Evolutionary conservation across 1,140 invertebrate species (phyloP), one percentile per base, ranked within the genome.

Genomic region (Temnothorax curvispinosus): DNA sequence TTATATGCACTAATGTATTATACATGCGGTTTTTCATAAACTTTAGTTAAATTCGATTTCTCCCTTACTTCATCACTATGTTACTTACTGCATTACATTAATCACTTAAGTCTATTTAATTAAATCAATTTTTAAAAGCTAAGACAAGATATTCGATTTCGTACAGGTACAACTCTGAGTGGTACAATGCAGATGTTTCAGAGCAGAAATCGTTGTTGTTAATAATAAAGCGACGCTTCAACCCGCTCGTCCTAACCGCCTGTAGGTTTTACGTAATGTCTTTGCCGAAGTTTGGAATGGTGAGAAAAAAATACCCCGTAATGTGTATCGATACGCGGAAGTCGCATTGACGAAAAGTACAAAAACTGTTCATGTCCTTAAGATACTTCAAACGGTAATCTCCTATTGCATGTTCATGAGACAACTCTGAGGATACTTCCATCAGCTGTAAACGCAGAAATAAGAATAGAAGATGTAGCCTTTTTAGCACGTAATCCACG

Each of bases 381-480:
- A 80, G 62, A 27, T 80, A 54, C 35, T 41, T 80, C 77, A 32
- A 41, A 41, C 32, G 13, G 5, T 13, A 15, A 9, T 69, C 7
- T 54, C 62, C 8, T 69, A 80, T 41, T 54, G n/a, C 32, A 80
- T 54, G 77, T 80, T 69, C 5, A 15, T 80, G 18, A 67, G n/a
- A 67, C 32, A 67, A 80, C 0, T 54, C 32, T 67, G n/a, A 80
- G n/a, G 32, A 54, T 32, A 80, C 1, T 69, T 38, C n/a, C 35
- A 41, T 41, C 44, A 56, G 7, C 6, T 8, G n/a, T 44, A 27
- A 27, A 38, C 0, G 32, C 15, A 80, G 13, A 69, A 54, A 18
- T 6, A 41, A 81, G 2, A 65, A 15, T 56, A 56, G 5, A 47
- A 44, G 38, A 44, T 15, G 6, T 54, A 62, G 41, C 2, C 13